phyloP scores from a whole-genome alignment of 2,113 vertebrate genomes.

The Peromyscus maniculatus region DNA sequence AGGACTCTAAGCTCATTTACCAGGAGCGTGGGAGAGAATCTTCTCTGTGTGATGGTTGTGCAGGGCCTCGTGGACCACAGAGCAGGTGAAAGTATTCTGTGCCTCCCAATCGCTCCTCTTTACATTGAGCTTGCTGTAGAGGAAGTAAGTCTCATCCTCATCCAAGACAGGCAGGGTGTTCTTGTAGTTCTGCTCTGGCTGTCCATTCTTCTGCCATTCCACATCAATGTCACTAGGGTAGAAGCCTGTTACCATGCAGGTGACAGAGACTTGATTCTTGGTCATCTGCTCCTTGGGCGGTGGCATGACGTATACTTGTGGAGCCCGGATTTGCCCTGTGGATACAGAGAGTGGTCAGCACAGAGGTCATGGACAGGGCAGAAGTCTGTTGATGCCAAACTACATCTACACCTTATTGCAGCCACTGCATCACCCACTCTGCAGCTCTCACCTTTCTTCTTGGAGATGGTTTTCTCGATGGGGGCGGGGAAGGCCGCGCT shows the following conservation, averaged over 20 bases:
- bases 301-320: background rate
- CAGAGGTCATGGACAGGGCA: background rate
- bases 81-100: accelerated
- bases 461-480: constrained; percentile 27
- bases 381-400: background rate
- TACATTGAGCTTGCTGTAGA: constrained; percentile 74
- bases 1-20: constrained; percentile 72
- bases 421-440: too few relatives aligned
- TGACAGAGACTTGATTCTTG: accelerated
- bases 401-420: accelerated
- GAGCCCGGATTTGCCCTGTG: background rate
- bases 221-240: accelerated
- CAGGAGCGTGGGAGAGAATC: background rate
- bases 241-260: background rate
- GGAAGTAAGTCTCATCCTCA: accelerated
- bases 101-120: accelerated
- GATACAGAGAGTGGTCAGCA: background rate
- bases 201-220: constrained; percentile 15
- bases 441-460: background rate
- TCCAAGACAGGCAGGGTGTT: background rate
- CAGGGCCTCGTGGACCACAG: constrained; percentile 72
- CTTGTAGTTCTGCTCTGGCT: accelerated
- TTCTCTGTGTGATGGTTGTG: constrained; percentile 52
- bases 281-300: background rate
- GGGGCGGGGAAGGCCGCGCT: background rate